Percentiles rank a stretch among this genome's conserved stretches.
phyloP scores from a whole-genome alignment of 2,113 vertebrate genomes.

The Peromyscus californicus region DNA sequence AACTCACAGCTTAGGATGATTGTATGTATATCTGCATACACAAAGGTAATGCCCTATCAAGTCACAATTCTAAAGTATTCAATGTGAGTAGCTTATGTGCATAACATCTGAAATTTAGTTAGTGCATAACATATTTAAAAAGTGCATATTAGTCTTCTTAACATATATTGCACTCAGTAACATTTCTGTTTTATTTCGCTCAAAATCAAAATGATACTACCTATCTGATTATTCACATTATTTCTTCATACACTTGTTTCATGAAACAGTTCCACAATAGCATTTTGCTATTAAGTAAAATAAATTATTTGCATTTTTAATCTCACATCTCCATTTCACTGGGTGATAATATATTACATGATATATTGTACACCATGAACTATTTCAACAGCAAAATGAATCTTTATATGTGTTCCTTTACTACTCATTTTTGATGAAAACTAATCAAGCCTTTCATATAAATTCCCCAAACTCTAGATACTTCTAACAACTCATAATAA shows the following conservation, averaged over 20 bases:
- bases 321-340: background rate
- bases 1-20: background rate
- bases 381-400: constrained; percentile 22
- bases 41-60: background rate
- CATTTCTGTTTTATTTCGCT: background rate
- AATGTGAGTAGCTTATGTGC: background rate
- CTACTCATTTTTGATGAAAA: constrained; percentile 50
- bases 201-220: constrained; percentile 22
- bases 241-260: background rate
- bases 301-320: background rate
- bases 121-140: background rate
- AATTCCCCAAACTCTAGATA: constrained; percentile 17
- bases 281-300: background rate
- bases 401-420: background rate
- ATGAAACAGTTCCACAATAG: background rate
- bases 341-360: background rate
- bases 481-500: constrained; percentile 60
- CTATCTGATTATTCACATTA: background rate
- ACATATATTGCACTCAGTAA: background rate
- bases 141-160: background rate
- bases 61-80: background rate
- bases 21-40: background rate
- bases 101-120: background rate
- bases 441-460: constrained; percentile 56
- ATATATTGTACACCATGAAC: background rate